phyloP scores from a whole-genome alignment of 2,113 vertebrate species.

The Haemorhous mexicanus region DNA sequence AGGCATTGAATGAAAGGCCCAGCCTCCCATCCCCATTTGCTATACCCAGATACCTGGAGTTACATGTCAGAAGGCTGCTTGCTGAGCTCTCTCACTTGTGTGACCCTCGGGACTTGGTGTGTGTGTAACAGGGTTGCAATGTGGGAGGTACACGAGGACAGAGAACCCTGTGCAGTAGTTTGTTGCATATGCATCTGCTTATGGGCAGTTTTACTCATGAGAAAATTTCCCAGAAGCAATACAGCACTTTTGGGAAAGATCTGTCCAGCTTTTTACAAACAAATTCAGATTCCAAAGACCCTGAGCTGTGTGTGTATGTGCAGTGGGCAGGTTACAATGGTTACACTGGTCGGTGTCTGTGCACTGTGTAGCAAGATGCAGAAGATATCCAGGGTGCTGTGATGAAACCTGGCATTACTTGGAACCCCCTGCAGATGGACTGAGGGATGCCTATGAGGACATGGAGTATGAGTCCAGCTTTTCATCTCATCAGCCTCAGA shows the following conservation, averaged over 20 bases:
- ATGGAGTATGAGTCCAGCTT: background rate
- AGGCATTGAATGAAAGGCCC: background rate
- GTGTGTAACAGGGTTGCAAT: background rate
- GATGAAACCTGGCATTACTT: background rate
- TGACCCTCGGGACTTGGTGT: fast-evolving
- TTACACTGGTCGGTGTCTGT: background rate
- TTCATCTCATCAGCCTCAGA: background rate
- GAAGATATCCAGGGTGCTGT: background rate
- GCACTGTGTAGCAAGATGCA: background rate
- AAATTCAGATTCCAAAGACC: background rate
- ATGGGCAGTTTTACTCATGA: background rate
- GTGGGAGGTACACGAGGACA: background rate
- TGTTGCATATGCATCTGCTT: background rate
- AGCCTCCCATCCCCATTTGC: background rate
- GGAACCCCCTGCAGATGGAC: background rate
- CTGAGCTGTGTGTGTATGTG: background rate
- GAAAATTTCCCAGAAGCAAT: background rate
- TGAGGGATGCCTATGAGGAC: background rate
- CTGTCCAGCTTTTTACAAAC: background rate
- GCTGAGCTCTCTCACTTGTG: background rate
- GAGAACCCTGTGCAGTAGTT: background rate
- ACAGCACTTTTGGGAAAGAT: background rate
- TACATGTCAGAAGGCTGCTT: background rate
- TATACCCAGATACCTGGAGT: background rate
- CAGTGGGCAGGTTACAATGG: background rate